A percentile compares a stretch with the other conserved stretches of the same genome.
Evolutionary conservation across 2,888 invertebrate species (phyloP).

Genomic region (Hololepta plana): DNA sequence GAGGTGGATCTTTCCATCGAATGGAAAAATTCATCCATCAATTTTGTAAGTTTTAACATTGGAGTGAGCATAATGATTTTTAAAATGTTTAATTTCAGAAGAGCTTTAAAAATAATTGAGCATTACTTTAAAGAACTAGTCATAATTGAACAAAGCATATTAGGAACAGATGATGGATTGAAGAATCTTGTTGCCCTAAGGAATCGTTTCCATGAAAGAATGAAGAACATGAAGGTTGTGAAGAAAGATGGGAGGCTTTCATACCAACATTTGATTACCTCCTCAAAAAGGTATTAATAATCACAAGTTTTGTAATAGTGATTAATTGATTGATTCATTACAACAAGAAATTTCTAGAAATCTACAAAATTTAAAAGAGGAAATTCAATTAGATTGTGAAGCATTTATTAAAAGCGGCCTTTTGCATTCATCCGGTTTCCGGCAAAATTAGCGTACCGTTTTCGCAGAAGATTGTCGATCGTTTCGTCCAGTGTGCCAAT

Average conservation of each 20-base stretch:
- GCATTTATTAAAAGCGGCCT: constrained; percentile 96
- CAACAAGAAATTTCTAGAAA: constrained; percentile 28
- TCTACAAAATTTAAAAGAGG: constrained; percentile 45
- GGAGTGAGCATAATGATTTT: not conserved
- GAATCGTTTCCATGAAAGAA: constrained; percentile 16
- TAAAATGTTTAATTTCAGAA: constrained; percentile 27
- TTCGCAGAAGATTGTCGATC: constrained; percentile 44
- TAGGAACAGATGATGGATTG: constrained; percentile 51
- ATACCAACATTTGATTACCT: constrained; percentile 36
- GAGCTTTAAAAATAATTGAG: constrained; percentile 57
- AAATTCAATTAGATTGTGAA: constrained; percentile 82
- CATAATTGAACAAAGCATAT: constrained; percentile 67
- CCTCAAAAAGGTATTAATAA: constrained; percentile 26
- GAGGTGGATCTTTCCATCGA: constrained; percentile 53
- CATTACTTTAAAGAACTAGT: constrained; percentile 58
- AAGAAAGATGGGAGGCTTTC: constrained; percentile 56
- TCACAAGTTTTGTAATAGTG: constrained; percentile 1
- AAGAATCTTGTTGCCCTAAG: constrained; percentile 40
- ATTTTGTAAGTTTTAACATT: constrained; percentile 1
- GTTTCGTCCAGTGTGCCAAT: constrained; percentile 56
- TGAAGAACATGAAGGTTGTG: constrained; percentile 32
- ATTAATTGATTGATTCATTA: constrained; percentile 2
- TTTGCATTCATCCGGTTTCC: constrained; percentile 96
- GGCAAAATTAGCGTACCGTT: constrained; percentile 88
- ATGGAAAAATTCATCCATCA: constrained; percentile 61